Conservation (phyloP, 2,113 vertebrate genomes). For the Piprites chloris region DNA sequence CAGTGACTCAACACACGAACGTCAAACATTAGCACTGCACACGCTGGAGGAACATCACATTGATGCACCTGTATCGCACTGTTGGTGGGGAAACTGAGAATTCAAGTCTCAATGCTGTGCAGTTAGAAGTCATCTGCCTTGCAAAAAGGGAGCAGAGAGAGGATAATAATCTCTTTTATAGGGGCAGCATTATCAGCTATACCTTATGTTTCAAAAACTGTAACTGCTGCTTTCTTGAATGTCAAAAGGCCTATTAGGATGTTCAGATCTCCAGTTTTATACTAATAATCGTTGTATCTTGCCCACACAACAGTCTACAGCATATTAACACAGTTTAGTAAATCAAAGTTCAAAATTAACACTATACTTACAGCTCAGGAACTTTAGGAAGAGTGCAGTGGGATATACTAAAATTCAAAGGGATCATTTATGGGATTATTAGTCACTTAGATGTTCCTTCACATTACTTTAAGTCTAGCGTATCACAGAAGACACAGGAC, state of each 20-base stretch:
- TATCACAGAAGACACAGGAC: not conserved
- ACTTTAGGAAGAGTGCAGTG: not conserved
- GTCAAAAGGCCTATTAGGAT: not conserved
- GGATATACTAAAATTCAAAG: not conserved
- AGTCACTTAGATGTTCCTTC: not conserved
- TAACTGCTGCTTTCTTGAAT: not conserved
- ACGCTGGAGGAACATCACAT: not conserved
- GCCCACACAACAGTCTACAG: not conserved
- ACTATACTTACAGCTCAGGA: not conserved
- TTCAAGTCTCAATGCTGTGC: not conserved
- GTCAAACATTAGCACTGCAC: not conserved
- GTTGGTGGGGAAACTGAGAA: not conserved
- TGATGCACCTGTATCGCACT: not conserved
- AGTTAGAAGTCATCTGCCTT: not conserved
- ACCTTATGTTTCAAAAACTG: not conserved
- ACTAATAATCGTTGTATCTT: not conserved
- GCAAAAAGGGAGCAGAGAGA: not conserved
- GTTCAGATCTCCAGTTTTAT: not conserved
- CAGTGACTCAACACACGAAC: not conserved
- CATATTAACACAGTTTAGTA: not conserved
- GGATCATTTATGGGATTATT: not conserved
- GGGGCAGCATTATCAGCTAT: not conserved
- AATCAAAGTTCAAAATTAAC: not conserved
- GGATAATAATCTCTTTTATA: not conserved
- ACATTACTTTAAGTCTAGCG: not conserved